A percentile compares a stretch with the other conserved stretches of the same genome.
phyloP scores from a whole-genome alignment of 2,888 invertebrate species.

The Tinea trinotella region DNA sequence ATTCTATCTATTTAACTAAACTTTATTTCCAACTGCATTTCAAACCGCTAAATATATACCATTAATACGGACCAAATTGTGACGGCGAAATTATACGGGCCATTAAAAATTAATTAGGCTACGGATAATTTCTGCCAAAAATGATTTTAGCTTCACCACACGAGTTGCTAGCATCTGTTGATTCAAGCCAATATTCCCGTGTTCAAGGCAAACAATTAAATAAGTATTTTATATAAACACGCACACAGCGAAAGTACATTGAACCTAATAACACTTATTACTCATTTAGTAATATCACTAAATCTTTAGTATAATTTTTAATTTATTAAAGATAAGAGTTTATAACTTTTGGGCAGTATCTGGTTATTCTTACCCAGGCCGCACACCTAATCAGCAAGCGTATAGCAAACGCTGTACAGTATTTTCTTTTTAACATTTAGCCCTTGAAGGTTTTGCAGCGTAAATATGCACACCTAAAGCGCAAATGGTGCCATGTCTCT shows the following conservation, averaged over 20 bases:
- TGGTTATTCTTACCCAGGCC: too few relatives aligned
- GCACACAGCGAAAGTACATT: constrained; percentile 5
- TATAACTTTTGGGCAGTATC: too few relatives aligned
- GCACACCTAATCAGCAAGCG: too few relatives aligned
- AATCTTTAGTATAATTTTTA: too few relatives aligned
- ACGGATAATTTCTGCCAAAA: neutral
- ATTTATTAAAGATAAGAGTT: too few relatives aligned
- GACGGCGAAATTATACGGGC: constrained; percentile 3
- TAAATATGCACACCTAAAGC: too few relatives aligned
- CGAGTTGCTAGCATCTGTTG: constrained; percentile 16
- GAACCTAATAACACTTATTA: neutral
- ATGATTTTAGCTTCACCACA: constrained; percentile 4
- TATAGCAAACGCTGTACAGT: too few relatives aligned
- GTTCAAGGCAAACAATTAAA: constrained; percentile 15
- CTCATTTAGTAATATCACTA: too few relatives aligned
- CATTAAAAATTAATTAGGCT: constrained; percentile 9
- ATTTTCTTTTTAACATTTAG: too few relatives aligned
- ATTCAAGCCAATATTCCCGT: constrained; percentile 15
- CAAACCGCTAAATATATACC: constrained; percentile 4
- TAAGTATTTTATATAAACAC: constrained; percentile 6
- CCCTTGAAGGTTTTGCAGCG: too few relatives aligned
- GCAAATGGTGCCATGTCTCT: too few relatives aligned
- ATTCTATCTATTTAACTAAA: too few relatives aligned
- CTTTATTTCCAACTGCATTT: neutral
- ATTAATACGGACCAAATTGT: neutral